Conservation (phyloP, 2,888 invertebrate species). For the Apamea anceps region DNA sequence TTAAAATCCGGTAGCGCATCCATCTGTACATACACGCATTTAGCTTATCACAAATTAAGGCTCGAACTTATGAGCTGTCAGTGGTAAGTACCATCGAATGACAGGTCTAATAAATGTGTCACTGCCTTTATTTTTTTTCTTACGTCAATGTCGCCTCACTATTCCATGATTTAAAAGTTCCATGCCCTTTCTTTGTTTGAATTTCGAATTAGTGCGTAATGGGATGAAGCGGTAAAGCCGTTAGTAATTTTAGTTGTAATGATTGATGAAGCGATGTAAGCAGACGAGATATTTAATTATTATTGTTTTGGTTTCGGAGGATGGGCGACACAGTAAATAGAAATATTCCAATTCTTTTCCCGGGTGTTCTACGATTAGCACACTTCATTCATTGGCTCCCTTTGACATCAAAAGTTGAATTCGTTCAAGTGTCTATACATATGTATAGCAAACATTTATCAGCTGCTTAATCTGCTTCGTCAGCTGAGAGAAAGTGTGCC, state of each 20-base stretch:
- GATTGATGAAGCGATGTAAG: slow-evolving; percentile 66
- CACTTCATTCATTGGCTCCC: background rate
- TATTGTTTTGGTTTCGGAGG: slow-evolving; percentile 39
- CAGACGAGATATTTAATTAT: slow-evolving; percentile 53
- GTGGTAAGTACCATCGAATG: slow-evolving; percentile 81
- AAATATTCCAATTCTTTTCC: background rate
- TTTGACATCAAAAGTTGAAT: slow-evolving; percentile 12
- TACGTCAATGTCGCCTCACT: slow-evolving; percentile 86
- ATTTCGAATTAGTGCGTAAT: slow-evolving; percentile 77
- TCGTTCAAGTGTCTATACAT: background rate
- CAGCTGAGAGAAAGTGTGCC: slow-evolving; percentile 35
- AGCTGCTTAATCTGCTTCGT: slow-evolving; percentile 16
- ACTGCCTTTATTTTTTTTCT: slow-evolving; percentile 80
- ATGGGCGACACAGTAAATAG: background rate
- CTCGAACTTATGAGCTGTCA: slow-evolving; percentile 87
- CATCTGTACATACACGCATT: slow-evolving; percentile 80
- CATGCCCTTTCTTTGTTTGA: slow-evolving; percentile 89
- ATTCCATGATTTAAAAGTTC: slow-evolving; percentile 88
- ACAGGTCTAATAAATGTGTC: slow-evolving; percentile 89
- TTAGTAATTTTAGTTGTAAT: slow-evolving; percentile 62
- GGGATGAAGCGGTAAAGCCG: slow-evolving; percentile 63
- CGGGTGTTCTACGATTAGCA: background rate
- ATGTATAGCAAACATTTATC: slow-evolving; percentile 3
- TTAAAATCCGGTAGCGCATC: slow-evolving; percentile 83
- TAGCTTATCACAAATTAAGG: slow-evolving; percentile 88